Conservation (phyloP, 2,113 vertebrate genomes). For the Petaurus breviceps region DNA sequence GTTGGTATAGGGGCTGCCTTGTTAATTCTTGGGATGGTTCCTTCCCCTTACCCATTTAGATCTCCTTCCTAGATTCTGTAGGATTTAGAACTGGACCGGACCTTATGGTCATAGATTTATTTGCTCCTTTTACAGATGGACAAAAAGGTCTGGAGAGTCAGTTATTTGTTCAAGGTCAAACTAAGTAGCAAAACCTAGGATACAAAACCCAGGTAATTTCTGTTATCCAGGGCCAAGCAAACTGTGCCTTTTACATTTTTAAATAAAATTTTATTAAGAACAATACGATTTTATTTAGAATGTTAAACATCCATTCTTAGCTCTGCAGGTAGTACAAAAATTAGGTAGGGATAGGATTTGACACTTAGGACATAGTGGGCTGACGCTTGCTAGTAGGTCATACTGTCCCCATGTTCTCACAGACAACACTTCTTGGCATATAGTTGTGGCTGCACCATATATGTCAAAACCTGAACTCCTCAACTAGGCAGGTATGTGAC, state of each 20-base stretch:
- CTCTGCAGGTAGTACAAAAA: neutral
- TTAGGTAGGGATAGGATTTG: too few species aligned
- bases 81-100: neutral
- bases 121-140: neutral
- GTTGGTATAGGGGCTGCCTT: neutral
- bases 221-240: neutral
- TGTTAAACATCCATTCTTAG: neutral
- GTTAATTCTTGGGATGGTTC: neutral
- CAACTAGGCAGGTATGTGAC: fast-evolving
- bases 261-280: too few species aligned
- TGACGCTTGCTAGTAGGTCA: neutral
- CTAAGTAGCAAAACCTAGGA: fast-evolving
- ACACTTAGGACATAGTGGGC: too few species aligned
- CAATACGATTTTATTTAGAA: too few species aligned
- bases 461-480: neutral
- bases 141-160: neutral
- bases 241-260: neutral
- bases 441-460: neutral
- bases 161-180: neutral
- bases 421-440: neutral
- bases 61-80: neutral
- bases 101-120: neutral
- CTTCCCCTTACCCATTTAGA: neutral
- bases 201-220: neutral
- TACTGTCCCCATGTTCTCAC: neutral